Evolutionary conservation across 2,113 vertebrate genomes (phyloP).

Genomic region (Condylura cristata): DNA sequence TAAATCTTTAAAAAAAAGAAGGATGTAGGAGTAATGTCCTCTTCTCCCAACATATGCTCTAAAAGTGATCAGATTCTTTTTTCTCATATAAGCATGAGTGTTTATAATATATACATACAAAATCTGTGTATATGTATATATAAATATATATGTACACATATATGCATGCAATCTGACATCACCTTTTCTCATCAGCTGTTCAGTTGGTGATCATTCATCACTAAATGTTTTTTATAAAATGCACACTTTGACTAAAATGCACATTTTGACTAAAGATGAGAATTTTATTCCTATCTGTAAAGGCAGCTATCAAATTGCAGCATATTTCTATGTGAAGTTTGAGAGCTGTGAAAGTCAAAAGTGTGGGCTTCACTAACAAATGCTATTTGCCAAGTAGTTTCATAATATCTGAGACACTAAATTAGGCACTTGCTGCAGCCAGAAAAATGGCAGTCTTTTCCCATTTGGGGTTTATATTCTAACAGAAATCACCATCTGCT

Average conservation of each 20-base stretch:
- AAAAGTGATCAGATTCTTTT: neutral
- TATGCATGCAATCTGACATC: neutral
- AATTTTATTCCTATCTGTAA: constrained; percentile 49
- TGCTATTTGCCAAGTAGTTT: constrained; percentile 49
- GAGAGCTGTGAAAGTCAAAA: constrained; percentile 31
- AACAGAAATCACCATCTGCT: constrained; percentile 69
- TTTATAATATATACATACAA: neutral
- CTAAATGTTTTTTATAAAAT: constrained; percentile 36
- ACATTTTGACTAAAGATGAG: neutral
- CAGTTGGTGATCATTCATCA: constrained; percentile 20
- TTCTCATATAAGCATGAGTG: neutral
- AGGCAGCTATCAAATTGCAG: constrained; percentile 48
- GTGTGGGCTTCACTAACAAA: constrained; percentile 22
- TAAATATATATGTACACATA: neutral
- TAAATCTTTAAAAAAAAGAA: too few species aligned
- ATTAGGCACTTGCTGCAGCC: constrained; percentile 52
- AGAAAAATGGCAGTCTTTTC: constrained; percentile 50
- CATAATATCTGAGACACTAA: constrained; percentile 56
- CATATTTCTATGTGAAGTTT: constrained; percentile 26
- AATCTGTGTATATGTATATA: neutral
- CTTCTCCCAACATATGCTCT: constrained; percentile 26
- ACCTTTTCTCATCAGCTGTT: constrained; percentile 22
- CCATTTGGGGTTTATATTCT: constrained; percentile 61
- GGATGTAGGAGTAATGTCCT: neutral
- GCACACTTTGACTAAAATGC: too few species aligned